phyloP scores from a whole-genome alignment of 2,888 invertebrate species.

The Orchesellides sinensis region DNA sequence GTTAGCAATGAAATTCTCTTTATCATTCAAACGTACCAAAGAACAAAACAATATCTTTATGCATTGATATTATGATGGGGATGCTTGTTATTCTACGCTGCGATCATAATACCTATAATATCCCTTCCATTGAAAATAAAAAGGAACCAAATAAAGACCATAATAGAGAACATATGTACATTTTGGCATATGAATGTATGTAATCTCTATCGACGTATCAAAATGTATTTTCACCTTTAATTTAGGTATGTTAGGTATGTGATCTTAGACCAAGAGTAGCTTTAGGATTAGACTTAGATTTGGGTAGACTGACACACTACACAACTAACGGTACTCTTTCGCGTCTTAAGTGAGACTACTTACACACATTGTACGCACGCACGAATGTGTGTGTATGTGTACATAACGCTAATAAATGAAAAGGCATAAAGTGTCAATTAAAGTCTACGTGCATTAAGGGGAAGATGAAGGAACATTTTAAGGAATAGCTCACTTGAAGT shows the following conservation, averaged over 20 bases:
- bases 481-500: not conserved
- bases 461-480: too few relatives aligned
- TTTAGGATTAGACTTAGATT: slow-evolving; percentile 27
- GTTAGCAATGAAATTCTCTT: slow-evolving; percentile 21
- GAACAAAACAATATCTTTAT: too few relatives aligned
- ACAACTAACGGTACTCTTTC: slow-evolving; percentile 61
- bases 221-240: slow-evolving; percentile 3
- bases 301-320: slow-evolving; percentile 65
- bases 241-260: not conserved
- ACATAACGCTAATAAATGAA: too few relatives aligned
- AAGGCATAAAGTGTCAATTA: too few relatives aligned
- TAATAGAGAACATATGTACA: not conserved
- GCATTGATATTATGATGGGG: not conserved
- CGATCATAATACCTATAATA: slow-evolving; percentile 2
- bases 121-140: slow-evolving; percentile 14
- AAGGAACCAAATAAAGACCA: slow-evolving; percentile 17
- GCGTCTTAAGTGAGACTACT: slow-evolving; percentile 17
- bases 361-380: slow-evolving; percentile 2
- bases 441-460: too few relatives aligned
- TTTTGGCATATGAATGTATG: not conserved
- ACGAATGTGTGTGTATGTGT: too few relatives aligned
- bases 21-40: slow-evolving; percentile 39
- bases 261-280: not conserved
- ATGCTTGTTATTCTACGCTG: not conserved
- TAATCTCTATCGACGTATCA: not conserved